Evolutionary conservation across 2,888 invertebrate genomes (phyloP).

Genomic region (Tetramorium bicarinatum): DNA sequence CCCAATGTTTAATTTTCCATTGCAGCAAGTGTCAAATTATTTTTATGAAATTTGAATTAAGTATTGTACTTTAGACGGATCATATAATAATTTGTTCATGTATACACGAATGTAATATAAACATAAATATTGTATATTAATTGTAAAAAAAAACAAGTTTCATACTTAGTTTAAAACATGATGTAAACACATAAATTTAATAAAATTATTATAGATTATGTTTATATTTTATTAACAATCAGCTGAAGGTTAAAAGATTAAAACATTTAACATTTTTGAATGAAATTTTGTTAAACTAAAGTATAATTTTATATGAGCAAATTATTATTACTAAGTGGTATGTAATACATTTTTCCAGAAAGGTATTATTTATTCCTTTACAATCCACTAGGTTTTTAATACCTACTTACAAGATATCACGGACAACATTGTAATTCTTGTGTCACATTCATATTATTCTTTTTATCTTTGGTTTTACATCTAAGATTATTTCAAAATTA

Average conservation of each 20-base stretch:
- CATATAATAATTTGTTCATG: conserved; percentile 31
- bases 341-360: conserved; percentile 10
- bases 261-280: background rate
- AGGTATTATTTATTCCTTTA: conserved; percentile 37
- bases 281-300: conserved; percentile 12
- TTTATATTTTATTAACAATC: background rate
- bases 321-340: conserved; percentile 32
- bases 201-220: conserved; percentile 21
- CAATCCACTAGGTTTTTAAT: conserved; percentile 31
- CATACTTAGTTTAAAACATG: conserved; percentile 7
- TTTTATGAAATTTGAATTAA: conserved; percentile 35
- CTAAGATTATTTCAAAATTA: conserved; percentile 29
- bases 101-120: background rate
- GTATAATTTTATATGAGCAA: conserved; percentile 15
- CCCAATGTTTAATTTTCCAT: background rate
- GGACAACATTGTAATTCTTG: conserved; percentile 28
- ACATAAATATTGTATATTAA: conserved; percentile 20
- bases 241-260: conserved; percentile 10
- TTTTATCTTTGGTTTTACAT: conserved; percentile 14
- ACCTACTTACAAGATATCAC: conserved; percentile 27
- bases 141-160: background rate
- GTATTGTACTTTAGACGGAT: conserved; percentile 49
- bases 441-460: conserved; percentile 25
- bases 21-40: conserved; percentile 39
- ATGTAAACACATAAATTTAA: conserved; percentile 12